Evolutionary conservation across 2,888 invertebrate genomes (phyloP), one percentile per base, ranked within the genome.

Genomic region (Drosophila vallismaia): DNA sequence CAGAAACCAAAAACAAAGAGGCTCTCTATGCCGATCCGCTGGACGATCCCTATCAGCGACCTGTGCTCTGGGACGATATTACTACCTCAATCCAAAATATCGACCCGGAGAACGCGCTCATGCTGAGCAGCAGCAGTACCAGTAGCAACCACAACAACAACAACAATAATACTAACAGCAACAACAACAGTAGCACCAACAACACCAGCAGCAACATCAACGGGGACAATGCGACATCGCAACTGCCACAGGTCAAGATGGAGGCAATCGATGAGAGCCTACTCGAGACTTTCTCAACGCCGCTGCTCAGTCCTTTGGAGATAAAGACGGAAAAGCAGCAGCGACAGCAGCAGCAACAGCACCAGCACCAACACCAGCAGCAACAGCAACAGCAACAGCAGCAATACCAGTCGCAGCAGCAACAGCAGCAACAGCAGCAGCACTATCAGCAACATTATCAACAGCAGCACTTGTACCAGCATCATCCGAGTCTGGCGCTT

Each of bases 61-160:
- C 97, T 46, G 96, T 96, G 33, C 93, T 97, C 44, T 97, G 97
- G 97, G 97, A 97, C 92, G 97, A 97, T 93, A 97, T 97, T 90
- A 95, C 97, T 76, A 96, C 96, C 91, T 96, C 96, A 89, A 96
- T 97, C 92, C 95, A 96, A 90, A 97, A 97, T 92, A 95, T 97
- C 89, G 97, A 97, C 91, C 96, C 97, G 29, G 97, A 97, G 91
- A 97, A 97, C 91, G 96, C 97, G 56, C 95, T 96, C 88, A 96
- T 97, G 96, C 92, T 97, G 81, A 95, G 95, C 74, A 93, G 95
- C 57, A 89, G 59, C 50, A 76, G 38, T 26, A 31, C 49, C 94
- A 86, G 76, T 90, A 86, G 92, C 92, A 46, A 31, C 12, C 80
- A 64, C 42, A 74, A 59, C 59, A 69, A 71, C 46, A 66, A 71